Evolutionary conservation across 2,888 invertebrate genomes (phyloP).

Genomic region (Cenopis cana): DNA sequence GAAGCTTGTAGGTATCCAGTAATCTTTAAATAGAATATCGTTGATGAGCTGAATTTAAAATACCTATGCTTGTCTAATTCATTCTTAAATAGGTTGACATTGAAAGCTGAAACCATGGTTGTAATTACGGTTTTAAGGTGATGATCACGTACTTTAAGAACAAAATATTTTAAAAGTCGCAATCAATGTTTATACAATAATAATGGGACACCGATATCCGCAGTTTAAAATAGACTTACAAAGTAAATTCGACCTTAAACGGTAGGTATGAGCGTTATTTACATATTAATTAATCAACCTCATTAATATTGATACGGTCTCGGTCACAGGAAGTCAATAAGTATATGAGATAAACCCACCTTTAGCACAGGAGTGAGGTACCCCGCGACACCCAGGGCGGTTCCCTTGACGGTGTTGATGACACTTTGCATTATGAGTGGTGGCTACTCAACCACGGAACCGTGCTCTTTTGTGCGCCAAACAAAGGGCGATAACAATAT

Average conservation of each 20-base stretch:
- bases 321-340: conserved; percentile 33
- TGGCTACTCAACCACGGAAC: conserved; percentile 22
- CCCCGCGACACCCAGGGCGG: conserved; percentile 97
- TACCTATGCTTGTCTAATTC: no score
- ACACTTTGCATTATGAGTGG: conserved; percentile 93
- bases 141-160: no score
- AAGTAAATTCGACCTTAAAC: conserved; percentile 11
- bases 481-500: conserved; percentile 36
- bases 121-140: no score
- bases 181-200: neutral
- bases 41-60: no score
- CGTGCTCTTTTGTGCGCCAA: conserved; percentile 28
- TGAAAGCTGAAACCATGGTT: no score
- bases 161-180: neutral
- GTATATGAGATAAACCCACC: conserved; percentile 83
- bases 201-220: neutral
- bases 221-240: neutral
- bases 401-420: conserved; percentile 97
- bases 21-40: no score
- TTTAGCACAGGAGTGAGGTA: conserved; percentile 98
- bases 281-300: conserved; percentile 40
- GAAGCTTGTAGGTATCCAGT: no score
- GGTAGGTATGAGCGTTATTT: conserved; percentile 14
- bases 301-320: conserved; percentile 40
- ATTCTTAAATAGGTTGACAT: no score